Percentiles rank a stretch among this genome's conserved stretches.
phyloP scores from a whole-genome alignment of 2,113 vertebrate genomes.

The Microtus oregoni region DNA sequence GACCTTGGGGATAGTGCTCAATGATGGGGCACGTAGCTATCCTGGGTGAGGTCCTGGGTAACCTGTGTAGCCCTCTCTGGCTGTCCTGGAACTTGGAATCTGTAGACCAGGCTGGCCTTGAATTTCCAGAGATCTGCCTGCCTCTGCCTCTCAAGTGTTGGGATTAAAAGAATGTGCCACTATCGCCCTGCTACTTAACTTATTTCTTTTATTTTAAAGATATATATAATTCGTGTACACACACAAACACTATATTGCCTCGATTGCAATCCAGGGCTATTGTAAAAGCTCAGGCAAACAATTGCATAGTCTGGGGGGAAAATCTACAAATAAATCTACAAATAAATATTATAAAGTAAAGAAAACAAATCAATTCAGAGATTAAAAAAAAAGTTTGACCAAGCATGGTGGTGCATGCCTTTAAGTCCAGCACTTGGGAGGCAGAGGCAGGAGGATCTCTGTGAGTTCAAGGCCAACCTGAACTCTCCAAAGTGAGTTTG shows the following conservation, averaged over 20 bases:
- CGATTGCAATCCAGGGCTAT: neutral
- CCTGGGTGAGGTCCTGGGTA: neutral
- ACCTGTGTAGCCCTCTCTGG: neutral
- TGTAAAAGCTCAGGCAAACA: neutral
- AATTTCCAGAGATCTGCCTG: neutral
- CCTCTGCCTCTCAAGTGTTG: no score
- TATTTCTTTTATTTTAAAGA: neutral
- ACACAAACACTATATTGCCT: neutral
- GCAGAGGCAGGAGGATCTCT: no score
- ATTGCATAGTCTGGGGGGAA: neutral
- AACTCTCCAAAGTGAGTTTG: no score
- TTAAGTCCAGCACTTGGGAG: no score
- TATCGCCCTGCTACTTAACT: no score
- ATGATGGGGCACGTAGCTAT: neutral
- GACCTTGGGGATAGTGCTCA: neutral
- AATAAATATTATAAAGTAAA: slow-evolving; percentile 38
- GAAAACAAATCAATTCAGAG: neutral
- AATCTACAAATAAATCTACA: neutral
- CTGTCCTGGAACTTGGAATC: neutral
- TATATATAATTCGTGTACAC: neutral
- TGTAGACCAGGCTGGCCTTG: neutral
- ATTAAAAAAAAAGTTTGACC: neutral
- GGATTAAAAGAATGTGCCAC: no score
- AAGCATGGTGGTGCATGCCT: no score
- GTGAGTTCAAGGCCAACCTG: no score